Evolutionary conservation across 1,140 invertebrate genomes (phyloP).

Genomic region (Ceratosolen fusciceps): DNA sequence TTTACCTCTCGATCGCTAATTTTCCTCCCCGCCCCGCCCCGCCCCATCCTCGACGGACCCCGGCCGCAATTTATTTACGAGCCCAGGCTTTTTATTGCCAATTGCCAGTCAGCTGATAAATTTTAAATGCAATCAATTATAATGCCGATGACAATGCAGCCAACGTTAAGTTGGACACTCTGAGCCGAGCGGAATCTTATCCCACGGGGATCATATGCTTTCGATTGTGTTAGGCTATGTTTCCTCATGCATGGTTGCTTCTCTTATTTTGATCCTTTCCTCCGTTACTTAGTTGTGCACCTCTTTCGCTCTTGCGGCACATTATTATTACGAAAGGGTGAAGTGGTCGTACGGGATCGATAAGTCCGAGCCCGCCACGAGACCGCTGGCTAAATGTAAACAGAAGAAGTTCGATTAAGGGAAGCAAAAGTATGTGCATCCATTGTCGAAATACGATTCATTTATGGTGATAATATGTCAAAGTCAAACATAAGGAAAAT

Average conservation of each 20-base stretch:
- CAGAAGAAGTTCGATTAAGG: constrained; percentile 24
- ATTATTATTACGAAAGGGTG: neutral
- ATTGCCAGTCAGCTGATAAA: constrained; percentile 26
- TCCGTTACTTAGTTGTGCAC: constrained; percentile 23
- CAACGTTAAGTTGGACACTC: neutral
- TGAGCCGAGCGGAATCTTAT: neutral
- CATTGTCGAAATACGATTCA: constrained; percentile 68
- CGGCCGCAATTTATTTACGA: too few species aligned
- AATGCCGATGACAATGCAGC: neutral
- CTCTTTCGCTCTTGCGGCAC: too few species aligned
- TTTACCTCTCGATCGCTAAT: too few species aligned
- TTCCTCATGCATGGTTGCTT: neutral
- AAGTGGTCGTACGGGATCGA: too few species aligned
- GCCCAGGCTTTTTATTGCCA: too few species aligned
- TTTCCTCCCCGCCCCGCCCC: too few species aligned
- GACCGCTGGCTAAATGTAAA: constrained; percentile 39
- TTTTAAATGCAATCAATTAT: constrained; percentile 4
- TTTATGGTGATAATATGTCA: constrained; percentile 78
- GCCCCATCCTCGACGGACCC: too few species aligned
- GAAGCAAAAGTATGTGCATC: constrained; percentile 63
- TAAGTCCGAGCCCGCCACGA: too few species aligned
- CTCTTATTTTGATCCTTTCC: too few species aligned
- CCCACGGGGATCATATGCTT: constrained; percentile 31
- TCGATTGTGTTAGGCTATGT: constrained; percentile 39
- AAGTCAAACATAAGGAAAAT: constrained; percentile 84